Evolutionary conservation across 2,888 invertebrate genomes (phyloP).

Genomic region (Crepidodera aurea): DNA sequence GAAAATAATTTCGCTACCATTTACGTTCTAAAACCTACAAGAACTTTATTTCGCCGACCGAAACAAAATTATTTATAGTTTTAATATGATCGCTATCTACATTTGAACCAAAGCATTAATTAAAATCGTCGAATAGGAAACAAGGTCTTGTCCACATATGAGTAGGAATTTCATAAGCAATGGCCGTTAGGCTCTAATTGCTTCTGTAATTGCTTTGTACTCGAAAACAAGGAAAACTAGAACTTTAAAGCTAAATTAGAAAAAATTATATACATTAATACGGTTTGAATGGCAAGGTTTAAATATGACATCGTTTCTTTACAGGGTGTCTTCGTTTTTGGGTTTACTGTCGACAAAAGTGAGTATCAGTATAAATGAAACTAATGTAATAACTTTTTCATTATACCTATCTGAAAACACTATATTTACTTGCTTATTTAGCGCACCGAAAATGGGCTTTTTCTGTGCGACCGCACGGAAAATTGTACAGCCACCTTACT

Average conservation of each 20-base stretch:
- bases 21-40: neutral
- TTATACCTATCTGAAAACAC: too few species aligned
- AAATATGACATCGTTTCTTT: neutral
- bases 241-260: slow-evolving; percentile 29
- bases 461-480: too few species aligned
- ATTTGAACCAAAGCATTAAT: slow-evolving; percentile 7
- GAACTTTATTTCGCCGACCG: neutral
- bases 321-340: too few species aligned
- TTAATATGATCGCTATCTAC: slow-evolving; percentile 14
- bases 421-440: too few species aligned
- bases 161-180: slow-evolving; percentile 48
- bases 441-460: too few species aligned
- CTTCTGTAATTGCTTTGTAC: slow-evolving; percentile 48
- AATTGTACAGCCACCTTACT: too few species aligned
- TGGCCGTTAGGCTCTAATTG: slow-evolving; percentile 53
- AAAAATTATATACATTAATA: slow-evolving; percentile 19
- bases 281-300: slow-evolving; percentile 14
- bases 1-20: neutral
- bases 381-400: too few species aligned
- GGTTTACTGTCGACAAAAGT: too few species aligned
- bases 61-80: slow-evolving; percentile 18
- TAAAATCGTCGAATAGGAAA: slow-evolving; percentile 45
- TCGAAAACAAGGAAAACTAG: slow-evolving; percentile 48
- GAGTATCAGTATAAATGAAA: too few species aligned
- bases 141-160: slow-evolving; percentile 51